Conservation (phyloP, 2,888 invertebrate genomes). For the Morpho deidamia region DNA sequence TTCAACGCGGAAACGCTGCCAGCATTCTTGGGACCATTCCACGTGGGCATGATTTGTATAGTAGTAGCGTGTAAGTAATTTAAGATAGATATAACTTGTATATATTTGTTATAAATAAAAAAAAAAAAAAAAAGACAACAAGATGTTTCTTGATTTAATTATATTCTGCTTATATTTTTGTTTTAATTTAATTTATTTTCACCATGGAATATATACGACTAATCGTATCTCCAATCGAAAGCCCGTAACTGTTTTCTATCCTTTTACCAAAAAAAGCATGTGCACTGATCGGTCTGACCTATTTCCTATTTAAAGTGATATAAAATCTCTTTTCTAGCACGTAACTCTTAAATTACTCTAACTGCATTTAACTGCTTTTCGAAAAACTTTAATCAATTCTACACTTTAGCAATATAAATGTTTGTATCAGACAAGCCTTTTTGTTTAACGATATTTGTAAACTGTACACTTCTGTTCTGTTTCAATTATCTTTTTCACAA, state of each 20-base stretch:
- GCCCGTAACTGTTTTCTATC: background rate
- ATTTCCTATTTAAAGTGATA: background rate
- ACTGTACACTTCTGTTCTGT: background rate
- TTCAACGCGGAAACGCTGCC: too few species aligned
- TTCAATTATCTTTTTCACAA: slow-evolving; percentile 5
- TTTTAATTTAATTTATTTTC: too few species aligned
- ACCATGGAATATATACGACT: too few species aligned
- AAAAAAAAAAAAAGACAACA: too few species aligned
- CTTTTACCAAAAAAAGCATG: background rate
- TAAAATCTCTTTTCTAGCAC: background rate
- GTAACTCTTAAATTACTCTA: slow-evolving; percentile 18
- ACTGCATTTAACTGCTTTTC: slow-evolving; percentile 14
- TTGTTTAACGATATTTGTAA: background rate
- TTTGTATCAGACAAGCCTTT: background rate
- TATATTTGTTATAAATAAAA: too few species aligned
- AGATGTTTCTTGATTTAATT: too few species aligned
- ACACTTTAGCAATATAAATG: slow-evolving; percentile 11
- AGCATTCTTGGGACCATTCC: too few species aligned
- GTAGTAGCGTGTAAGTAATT: too few species aligned
- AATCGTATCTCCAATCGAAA: too few species aligned
- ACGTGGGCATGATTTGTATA: too few species aligned
- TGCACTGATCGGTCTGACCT: slow-evolving; percentile 1
- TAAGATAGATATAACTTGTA: too few species aligned
- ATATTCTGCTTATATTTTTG: too few species aligned
- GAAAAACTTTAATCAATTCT: slow-evolving; percentile 16